These are phyloP conservation scores for Rhimphoctona megacephalus DNA, from an alignment of 2,888 invertebrate genomes.

Conservation along the genomic window DNA sequence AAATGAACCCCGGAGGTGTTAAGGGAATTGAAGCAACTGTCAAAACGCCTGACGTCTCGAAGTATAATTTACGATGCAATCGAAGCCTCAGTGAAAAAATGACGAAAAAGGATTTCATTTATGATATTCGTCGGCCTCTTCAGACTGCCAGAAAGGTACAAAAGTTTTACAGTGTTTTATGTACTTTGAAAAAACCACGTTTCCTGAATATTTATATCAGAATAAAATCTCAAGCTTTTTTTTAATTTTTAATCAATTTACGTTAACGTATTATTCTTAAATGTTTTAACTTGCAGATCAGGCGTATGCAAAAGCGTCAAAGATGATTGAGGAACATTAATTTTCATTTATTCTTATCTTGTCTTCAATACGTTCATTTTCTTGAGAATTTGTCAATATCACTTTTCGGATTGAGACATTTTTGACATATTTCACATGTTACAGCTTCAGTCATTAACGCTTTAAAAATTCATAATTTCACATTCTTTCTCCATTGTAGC, in stretches of 20 bases:
- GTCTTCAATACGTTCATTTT: no score
- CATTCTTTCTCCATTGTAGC: not conserved
- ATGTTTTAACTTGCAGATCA: no score
- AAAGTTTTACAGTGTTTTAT: not conserved
- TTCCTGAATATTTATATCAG: not conserved
- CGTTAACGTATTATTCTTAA: not conserved
- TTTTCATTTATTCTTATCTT: no score
- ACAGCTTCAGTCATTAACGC: no score
- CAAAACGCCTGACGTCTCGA: slow-evolving; percentile 71
- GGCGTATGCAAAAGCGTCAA: no score
- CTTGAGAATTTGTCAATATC: no score
- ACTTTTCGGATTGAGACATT: no score
- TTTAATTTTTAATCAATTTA: not conserved
- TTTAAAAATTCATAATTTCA: no score
- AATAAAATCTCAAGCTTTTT: not conserved
- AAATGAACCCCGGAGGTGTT: slow-evolving; percentile 21
- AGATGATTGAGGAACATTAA: no score
- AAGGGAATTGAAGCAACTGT: slow-evolving; percentile 3
- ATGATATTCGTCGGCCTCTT: slow-evolving; percentile 75
- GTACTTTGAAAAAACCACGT: not conserved
- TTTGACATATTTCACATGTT: no score
- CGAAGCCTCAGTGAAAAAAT: slow-evolving; percentile 79
- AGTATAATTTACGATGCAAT: slow-evolving; percentile 79
- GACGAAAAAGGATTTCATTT: slow-evolving; percentile 79
- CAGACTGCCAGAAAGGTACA: slow-evolving; percentile 67